Conservation (phyloP, 2,888 invertebrate species). For the Caenorhabditis doughertyi region DNA sequence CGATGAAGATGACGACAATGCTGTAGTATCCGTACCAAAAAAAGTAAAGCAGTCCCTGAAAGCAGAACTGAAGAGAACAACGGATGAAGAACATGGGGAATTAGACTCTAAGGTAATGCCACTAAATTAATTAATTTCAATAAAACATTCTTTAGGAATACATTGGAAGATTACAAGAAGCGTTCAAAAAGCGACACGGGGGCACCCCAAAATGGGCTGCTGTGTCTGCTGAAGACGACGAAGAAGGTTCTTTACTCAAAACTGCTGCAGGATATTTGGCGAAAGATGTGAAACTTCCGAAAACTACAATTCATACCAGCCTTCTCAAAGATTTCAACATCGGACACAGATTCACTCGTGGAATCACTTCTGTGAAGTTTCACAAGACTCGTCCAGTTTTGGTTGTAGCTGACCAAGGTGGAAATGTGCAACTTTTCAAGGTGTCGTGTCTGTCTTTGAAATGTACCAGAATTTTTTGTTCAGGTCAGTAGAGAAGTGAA, state of each 20-base stretch:
- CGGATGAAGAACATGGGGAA: conserved; percentile 56
- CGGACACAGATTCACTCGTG: conserved; percentile 41
- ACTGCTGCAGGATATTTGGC: conserved; percentile 57
- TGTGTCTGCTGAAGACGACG: conserved; percentile 37
- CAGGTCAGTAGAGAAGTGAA: conserved; percentile 59
- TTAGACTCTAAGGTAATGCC: conserved; percentile 44
- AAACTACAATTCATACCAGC: conserved; percentile 59
- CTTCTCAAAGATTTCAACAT: conserved; percentile 61
- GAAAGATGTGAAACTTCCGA: conserved; percentile 52
- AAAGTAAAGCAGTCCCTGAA: conserved; percentile 61
- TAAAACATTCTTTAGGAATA: conserved; percentile 59
- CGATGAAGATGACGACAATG: conserved; percentile 66
- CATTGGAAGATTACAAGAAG: conserved; percentile 59
- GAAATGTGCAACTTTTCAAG: conserved; percentile 65
- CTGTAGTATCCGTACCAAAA: conserved; percentile 55
- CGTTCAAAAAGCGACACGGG: conserved; percentile 66
- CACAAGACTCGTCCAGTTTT: conserved; percentile 67
- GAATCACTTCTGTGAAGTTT: conserved; percentile 64
- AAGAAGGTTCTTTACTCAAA: conserved; percentile 62
- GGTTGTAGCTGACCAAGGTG: conserved; percentile 59
- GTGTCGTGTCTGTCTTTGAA: neutral
- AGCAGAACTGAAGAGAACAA: conserved; percentile 59
- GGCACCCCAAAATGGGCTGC: conserved; percentile 68
- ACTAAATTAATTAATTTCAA: neutral
- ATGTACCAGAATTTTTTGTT: neutral